phyloP scores from a whole-genome alignment of 2,797 vertebrate genomes.

The Hemibagrus guttatus region DNA sequence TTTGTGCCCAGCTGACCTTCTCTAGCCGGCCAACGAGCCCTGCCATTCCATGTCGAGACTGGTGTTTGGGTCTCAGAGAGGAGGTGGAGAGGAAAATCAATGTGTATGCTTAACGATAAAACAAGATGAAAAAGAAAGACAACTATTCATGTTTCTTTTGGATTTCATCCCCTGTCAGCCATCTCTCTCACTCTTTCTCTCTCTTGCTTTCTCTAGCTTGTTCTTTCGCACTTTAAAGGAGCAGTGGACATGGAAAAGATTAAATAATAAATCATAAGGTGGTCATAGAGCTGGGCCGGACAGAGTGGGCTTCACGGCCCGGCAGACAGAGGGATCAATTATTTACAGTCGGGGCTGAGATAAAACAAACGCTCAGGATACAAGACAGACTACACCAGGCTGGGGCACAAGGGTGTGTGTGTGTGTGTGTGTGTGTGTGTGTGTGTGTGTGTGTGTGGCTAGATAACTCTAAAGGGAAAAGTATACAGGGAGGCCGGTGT shows the following conservation, averaged over 20 bases:
- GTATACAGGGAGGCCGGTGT: constrained; percentile 54
- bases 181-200: constrained; percentile 22
- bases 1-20: constrained; percentile 26
- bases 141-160: constrained; percentile 53
- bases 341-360: constrained; percentile 84
- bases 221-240: constrained; percentile 83
- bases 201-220: constrained; percentile 67
- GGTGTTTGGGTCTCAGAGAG: constrained; percentile 33
- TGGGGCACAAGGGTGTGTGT: constrained; percentile 47
- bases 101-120: constrained; percentile 54
- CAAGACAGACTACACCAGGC: constrained; percentile 78
- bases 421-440: constrained; percentile 47
- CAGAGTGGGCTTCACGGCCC: constrained; percentile 85
- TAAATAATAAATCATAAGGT: constrained; percentile 94
- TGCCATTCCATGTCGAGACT: constrained; percentile 19
- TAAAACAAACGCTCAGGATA: constrained; percentile 82
- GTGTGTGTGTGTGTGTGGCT: constrained; percentile 58
- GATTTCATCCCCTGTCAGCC: constrained; percentile 31
- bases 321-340: constrained; percentile 87
- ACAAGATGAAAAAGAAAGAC: constrained; percentile 57
- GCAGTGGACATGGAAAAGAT: constrained; percentile 84
- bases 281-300: constrained; percentile 81
- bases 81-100: constrained; percentile 48
- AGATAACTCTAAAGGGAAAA: constrained; percentile 54
- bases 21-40: neutral